Base-by-base conservation (phyloP, 2,113 vertebrate species). In the Mixornis gularis region DNA sequence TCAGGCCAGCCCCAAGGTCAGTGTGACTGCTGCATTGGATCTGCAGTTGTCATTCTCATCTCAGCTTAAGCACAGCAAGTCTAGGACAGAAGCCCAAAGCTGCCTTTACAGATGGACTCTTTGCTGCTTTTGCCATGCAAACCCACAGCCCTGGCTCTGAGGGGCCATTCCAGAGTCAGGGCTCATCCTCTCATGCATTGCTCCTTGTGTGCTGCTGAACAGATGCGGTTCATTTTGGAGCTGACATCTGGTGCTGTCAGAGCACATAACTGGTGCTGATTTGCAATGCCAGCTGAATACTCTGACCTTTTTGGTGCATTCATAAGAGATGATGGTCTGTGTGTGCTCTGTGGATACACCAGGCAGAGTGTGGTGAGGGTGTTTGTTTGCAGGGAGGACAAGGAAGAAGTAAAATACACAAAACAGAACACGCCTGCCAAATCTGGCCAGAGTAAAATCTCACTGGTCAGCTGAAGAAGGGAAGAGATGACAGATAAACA, bases 231-330 rank as follows among this genome's bases (percentile, higher is more conserved):
- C 79, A 56, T 92, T 96, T 93, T 55, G 68, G 87, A 93, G 82
- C 69, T 78, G n/a, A 93, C 96, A 96, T 96, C 96, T 96, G 97
- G 92, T 66, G 77, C 82, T 97, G 93, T 96, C 93, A 93, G 95
- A 89, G 91, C 12, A 77, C 40, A 94, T 93, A 96, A 93, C 82
- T 52, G 68, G 85, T 84, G 65, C 92, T 97, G 95, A 96, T 91
- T 81, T 94, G 93, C 92, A 94, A 96, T 93, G 93, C 84, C 92
- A 95, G 80, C 86, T 90, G 83, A 95, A 78, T 68, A 17, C 58
- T 74, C 86, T 91, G 92, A 94, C 79, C 65, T 95, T 87, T 81
- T 8, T 73, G 53, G 58, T 49, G 81, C 68, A 68, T 89, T 94
- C 86, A 79, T 63, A 70, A 60, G 84, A 94, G 69, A 65, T 80